phyloP scores from a whole-genome alignment of 2,797 vertebrate genomes.

The Muscicapa striata region DNA sequence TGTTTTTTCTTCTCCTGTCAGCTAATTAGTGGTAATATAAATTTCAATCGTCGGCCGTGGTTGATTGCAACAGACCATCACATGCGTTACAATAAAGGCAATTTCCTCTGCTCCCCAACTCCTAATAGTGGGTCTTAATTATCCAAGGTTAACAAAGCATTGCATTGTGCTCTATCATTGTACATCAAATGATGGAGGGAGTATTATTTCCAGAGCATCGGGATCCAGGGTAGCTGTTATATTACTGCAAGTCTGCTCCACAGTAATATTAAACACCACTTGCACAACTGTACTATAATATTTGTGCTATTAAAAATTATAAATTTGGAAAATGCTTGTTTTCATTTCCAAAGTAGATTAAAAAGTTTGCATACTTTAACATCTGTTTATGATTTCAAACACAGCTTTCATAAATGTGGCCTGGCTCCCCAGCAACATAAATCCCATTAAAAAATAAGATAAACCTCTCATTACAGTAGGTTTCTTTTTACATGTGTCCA shows the following conservation, averaged over 20 bases:
- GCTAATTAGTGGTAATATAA: conserved; percentile 73
- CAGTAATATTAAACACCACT: neutral
- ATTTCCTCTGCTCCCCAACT: conserved; percentile 67
- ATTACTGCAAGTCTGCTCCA: neutral
- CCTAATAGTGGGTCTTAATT: conserved; percentile 70
- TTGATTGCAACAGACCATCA: conserved; percentile 75
- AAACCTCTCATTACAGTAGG: conserved; percentile 45
- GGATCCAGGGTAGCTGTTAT: conserved; percentile 8
- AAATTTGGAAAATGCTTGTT: conserved; percentile 35
- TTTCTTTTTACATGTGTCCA: conserved; percentile 58
- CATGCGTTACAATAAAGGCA: conserved; percentile 66
- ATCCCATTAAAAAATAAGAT: conserved; percentile 63
- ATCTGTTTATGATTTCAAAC: conserved; percentile 65
- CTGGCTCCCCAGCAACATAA: conserved; percentile 60
- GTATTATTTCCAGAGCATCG: conserved; percentile 11
- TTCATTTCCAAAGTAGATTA: conserved; percentile 27
- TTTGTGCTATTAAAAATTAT: conserved; percentile 29
- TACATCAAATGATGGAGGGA: conserved; percentile 24
- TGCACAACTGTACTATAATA: neutral
- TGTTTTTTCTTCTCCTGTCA: conserved; percentile 48
- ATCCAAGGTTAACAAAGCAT: conserved; percentile 68
- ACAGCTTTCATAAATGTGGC: conserved; percentile 52
- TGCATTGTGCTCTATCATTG: conserved; percentile 58
- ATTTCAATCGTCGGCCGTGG: conserved; percentile 53
- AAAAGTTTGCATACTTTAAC: conserved; percentile 61